Evolutionary conservation across 2,797 vertebrate species (phyloP).

Genomic region (Catostomus latipinnis): DNA sequence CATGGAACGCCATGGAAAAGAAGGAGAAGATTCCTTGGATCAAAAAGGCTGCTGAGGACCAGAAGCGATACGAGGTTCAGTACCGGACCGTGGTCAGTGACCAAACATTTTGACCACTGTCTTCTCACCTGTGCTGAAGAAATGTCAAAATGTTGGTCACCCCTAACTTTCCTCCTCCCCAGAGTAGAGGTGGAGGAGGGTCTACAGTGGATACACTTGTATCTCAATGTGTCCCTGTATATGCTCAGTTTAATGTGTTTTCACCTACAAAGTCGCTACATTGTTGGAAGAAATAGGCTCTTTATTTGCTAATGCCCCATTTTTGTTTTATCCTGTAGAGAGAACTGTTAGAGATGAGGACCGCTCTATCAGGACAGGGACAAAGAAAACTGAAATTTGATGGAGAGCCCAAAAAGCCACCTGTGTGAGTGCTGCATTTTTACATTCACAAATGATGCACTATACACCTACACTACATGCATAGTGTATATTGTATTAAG

Average conservation of each 20-base stretch:
- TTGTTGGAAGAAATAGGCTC: not conserved
- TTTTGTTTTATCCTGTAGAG: conserved; percentile 67
- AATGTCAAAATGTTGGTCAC: conserved; percentile 65
- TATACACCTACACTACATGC: no score
- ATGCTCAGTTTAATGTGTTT: conserved; percentile 6
- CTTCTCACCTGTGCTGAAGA: conserved; percentile 64
- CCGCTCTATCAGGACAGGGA: conserved; percentile 57
- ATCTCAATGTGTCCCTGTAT: conserved; percentile 9
- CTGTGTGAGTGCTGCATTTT: conserved; percentile 74
- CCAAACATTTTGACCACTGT: conserved; percentile 68
- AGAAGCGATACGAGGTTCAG: conserved; percentile 85
- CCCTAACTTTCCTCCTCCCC: conserved; percentile 16
- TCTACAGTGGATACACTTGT: conserved; percentile 17
- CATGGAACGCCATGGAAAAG: conserved; percentile 85
- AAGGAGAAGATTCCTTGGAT: conserved; percentile 86
- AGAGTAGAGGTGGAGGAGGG: conserved; percentile 28
- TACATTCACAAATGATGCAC: not conserved
- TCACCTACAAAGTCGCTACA: not conserved
- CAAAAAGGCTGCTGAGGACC: conserved; percentile 84
- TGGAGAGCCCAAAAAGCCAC: conserved; percentile 84
- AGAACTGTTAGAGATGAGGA: conserved; percentile 79
- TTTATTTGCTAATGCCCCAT: not conserved
- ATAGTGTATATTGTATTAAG: no score
- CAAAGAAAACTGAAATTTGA: conserved; percentile 83
- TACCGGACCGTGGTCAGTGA: conserved; percentile 76